phyloP scores from a whole-genome alignment of 2,888 invertebrate species.

The Oegoconia quadripuncta region DNA sequence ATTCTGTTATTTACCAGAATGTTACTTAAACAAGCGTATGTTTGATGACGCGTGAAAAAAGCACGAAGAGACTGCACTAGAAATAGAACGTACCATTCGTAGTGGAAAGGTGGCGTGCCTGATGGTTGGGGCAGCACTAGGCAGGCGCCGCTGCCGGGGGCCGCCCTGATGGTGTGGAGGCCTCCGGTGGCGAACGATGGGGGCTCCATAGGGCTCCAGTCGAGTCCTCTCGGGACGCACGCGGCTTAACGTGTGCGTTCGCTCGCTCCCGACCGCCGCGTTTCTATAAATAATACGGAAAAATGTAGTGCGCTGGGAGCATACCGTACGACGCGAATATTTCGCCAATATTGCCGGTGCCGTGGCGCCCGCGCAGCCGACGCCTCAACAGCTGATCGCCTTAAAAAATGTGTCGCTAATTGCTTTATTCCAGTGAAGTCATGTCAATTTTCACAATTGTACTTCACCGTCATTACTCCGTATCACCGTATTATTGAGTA shows the following conservation, averaged over 20 bases:
- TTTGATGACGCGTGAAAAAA: slow-evolving; percentile 2
- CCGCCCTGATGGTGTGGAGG: slow-evolving; percentile 50
- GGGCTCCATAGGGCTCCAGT: slow-evolving; percentile 71
- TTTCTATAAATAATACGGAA: slow-evolving; percentile 76
- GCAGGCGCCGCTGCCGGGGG: slow-evolving; percentile 51
- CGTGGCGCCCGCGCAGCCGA: slow-evolving; percentile 31
- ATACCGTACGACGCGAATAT: slow-evolving; percentile 63
- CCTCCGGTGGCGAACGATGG: slow-evolving; percentile 54
- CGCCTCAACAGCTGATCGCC: slow-evolving; percentile 23
- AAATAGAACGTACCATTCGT: slow-evolving; percentile 58
- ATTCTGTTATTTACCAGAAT: no score
- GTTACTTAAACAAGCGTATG: no score
- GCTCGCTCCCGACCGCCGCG: slow-evolving; percentile 59
- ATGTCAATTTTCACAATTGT: neutral
- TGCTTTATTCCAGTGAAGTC: no score
- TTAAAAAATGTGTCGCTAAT: neutral
- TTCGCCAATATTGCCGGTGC: no score
- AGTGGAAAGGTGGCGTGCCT: slow-evolving; percentile 63
- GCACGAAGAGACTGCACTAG: slow-evolving; percentile 8
- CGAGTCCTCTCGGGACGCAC: slow-evolving; percentile 61
- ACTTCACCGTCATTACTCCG: neutral
- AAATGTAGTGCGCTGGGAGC: slow-evolving; percentile 65
- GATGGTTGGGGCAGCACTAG: slow-evolving; percentile 48
- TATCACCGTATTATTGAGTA: no score
- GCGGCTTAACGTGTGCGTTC: slow-evolving; percentile 65